These are phyloP conservation scores for Speoplatyrhinus poulsoni DNA, from an alignment of 2,113 vertebrate genomes.

Conservation along the genomic window DNA sequence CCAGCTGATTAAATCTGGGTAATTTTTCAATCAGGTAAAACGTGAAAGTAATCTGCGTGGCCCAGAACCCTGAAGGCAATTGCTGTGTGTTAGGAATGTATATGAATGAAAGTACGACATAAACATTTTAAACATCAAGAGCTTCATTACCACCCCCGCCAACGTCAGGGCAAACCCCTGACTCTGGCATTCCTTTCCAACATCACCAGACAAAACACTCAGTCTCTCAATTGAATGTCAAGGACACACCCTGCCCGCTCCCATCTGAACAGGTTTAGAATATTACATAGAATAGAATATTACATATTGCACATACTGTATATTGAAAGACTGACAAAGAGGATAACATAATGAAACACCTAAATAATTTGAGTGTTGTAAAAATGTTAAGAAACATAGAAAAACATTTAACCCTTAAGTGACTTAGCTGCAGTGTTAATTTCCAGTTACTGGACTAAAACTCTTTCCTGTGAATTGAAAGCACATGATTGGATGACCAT, in stretches of 20 bases:
- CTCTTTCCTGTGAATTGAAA: no score
- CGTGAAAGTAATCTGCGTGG: constrained; percentile 8
- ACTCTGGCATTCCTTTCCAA: constrained; percentile 11
- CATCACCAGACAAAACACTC: constrained; percentile 22
- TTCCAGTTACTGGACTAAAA: no score
- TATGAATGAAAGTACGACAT: constrained; percentile 29
- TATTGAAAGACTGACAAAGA: no score
- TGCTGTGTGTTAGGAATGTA: constrained; percentile 43
- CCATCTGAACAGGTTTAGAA: background rate
- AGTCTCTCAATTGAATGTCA: constrained; percentile 12
- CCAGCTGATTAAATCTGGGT: constrained; percentile 40
- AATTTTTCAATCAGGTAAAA: constrained; percentile 12
- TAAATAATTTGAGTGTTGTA: background rate
- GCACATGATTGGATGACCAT: no score
- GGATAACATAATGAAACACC: background rate
- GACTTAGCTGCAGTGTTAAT: no score
- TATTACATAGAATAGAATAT: no score
- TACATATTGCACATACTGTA: no score
- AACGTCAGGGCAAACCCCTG: constrained; percentile 15
- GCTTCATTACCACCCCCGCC: constrained; percentile 32
- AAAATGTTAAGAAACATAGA: no score
- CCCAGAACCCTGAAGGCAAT: constrained; percentile 22
- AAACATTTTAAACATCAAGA: constrained; percentile 27
- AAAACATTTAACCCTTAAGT: no score
- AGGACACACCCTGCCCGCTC: constrained; percentile 6